Conservation (phyloP, 2,888 invertebrate genomes). For the Adineta ricciae region DNA sequence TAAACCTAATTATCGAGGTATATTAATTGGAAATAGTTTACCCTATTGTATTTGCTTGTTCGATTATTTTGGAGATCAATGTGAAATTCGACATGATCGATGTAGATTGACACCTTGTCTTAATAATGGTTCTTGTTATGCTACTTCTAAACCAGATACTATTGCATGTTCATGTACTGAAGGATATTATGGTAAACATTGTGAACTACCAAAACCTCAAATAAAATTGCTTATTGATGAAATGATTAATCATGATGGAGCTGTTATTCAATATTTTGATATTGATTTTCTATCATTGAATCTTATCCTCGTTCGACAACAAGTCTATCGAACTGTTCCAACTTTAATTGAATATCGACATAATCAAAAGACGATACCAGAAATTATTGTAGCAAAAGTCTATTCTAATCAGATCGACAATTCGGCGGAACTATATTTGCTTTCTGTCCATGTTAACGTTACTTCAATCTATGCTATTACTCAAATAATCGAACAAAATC, state of each 20-base stretch:
- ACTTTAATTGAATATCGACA: neutral
- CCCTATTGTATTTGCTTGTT: neutral
- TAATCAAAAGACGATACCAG: neutral
- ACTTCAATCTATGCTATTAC: neutral
- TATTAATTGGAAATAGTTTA: neutral
- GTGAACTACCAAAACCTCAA: neutral
- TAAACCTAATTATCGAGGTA: neutral
- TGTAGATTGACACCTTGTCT: neutral
- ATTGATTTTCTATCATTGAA: neutral
- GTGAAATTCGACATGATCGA: neutral
- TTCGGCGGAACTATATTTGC: neutral
- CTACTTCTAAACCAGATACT: neutral
- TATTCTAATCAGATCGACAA: neutral
- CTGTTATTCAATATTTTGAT: neutral
- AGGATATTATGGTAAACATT: neutral
- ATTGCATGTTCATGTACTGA: neutral
- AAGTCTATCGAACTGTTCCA: neutral
- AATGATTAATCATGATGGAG: neutral
- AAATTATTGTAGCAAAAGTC: neutral
- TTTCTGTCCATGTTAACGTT: neutral
- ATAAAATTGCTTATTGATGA: neutral
- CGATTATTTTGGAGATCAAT: neutral
- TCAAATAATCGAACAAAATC: neutral
- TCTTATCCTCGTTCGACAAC: neutral
- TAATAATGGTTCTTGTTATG: neutral